These are phyloP conservation scores for Arnoldichthys spilopterus DNA, from an alignment of 2,797 vertebrate genomes.

Conservation along the genomic window DNA sequence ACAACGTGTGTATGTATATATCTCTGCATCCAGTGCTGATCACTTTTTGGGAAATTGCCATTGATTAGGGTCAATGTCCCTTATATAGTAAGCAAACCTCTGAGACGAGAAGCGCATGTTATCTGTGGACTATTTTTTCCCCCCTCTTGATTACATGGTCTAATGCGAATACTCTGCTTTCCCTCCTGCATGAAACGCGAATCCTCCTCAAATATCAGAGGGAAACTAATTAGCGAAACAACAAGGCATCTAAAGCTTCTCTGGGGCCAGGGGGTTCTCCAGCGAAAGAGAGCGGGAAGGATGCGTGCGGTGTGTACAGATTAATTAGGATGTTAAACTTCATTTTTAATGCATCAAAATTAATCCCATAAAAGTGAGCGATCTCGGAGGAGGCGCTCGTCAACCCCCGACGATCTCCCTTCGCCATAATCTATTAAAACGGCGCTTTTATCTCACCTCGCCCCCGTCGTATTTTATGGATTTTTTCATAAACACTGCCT, in stretches of 20 bases:
- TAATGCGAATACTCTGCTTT: slow-evolving; percentile 9
- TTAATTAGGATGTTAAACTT: slow-evolving; percentile 97
- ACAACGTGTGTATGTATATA: no score
- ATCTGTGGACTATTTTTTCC: not conserved
- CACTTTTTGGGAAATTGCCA: slow-evolving; percentile 23
- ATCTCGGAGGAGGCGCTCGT: slow-evolving; percentile 89
- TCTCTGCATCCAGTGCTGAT: no score
- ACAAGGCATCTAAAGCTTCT: slow-evolving; percentile 67
- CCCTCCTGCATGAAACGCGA: slow-evolving; percentile 56
- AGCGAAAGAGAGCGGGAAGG: slow-evolving; percentile 50
- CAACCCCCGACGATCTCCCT: slow-evolving; percentile 86
- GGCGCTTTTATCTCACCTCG: slow-evolving; percentile 95
- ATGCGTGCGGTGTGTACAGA: slow-evolving; percentile 80
- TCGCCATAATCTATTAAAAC: slow-evolving; percentile 97
- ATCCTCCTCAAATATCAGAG: slow-evolving; percentile 77
- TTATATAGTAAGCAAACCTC: slow-evolving; percentile 14
- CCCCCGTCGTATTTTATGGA: slow-evolving; percentile 96
- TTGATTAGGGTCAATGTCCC: slow-evolving; percentile 30
- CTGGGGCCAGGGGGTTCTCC: slow-evolving; percentile 56
- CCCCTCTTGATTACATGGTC: not conserved
- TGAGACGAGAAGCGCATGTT: slow-evolving; percentile 22
- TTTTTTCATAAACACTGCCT: slow-evolving; percentile 98
- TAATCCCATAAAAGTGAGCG: slow-evolving; percentile 91
- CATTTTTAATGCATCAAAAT: slow-evolving; percentile 93
- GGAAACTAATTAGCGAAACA: slow-evolving; percentile 86